Percentiles rank a stretch among this genome's conserved stretches.
Evolutionary conservation across 2,888 invertebrate species (phyloP).

Genomic region (Eremobia ochroleuca): DNA sequence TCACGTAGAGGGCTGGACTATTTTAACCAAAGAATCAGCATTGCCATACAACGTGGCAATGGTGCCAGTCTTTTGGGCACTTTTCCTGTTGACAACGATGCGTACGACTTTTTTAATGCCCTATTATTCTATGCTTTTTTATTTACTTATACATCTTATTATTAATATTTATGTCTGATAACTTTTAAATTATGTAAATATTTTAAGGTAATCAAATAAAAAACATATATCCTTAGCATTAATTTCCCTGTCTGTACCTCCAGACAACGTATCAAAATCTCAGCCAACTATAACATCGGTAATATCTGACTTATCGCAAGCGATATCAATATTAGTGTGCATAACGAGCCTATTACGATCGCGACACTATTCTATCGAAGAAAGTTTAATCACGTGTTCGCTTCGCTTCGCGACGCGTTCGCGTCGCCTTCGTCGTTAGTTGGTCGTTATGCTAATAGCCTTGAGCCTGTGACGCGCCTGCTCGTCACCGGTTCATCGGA

Average conservation of each 20-base stretch:
- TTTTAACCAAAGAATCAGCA: too few relatives aligned
- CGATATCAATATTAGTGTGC: conserved; percentile 29
- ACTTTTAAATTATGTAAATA: too few relatives aligned
- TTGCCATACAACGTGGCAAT: too few relatives aligned
- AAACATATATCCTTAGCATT: not conserved
- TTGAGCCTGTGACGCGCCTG: conserved; percentile 58
- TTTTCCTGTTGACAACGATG: too few relatives aligned
- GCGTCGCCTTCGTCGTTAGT: conserved; percentile 71
- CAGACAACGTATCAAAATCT: not conserved
- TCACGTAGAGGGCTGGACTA: too few relatives aligned
- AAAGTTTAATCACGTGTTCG: conserved; percentile 57
- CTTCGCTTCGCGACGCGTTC: not conserved
- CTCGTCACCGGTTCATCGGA: conserved; percentile 61
- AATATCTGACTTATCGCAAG: conserved; percentile 2
- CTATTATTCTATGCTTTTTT: too few relatives aligned
- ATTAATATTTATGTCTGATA: too few relatives aligned
- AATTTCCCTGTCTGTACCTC: not conserved
- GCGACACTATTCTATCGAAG: conserved; percentile 35
- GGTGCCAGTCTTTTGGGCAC: too few relatives aligned
- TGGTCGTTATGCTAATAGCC: conserved; percentile 76
- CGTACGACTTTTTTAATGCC: too few relatives aligned
- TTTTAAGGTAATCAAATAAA: too few relatives aligned
- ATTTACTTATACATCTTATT: too few relatives aligned
- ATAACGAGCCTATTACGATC: conserved; percentile 37
- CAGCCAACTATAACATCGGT: not conserved